Percentiles rank a stretch among this genome's conserved stretches.
Evolutionary conservation across 2,113 vertebrate species (phyloP).

Genomic region (Labrus mixtus): DNA sequence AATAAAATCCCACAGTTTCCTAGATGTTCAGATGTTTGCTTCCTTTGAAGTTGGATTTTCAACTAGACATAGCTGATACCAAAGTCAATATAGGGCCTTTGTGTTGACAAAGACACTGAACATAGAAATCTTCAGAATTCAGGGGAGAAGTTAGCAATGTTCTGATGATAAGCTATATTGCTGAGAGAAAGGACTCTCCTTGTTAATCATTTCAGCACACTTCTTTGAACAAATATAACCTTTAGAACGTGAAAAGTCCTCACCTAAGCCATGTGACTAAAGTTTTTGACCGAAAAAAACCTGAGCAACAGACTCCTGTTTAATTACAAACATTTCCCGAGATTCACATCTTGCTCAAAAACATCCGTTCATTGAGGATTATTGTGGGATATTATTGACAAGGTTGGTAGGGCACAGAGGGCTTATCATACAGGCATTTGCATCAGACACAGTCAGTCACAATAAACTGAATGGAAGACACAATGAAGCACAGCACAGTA

Average conservation of each 20-base stretch:
- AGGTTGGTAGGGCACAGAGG: neutral
- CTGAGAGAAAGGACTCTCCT: slow-evolving; percentile 31
- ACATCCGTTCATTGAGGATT: neutral
- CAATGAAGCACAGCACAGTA: neutral
- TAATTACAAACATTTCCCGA: neutral
- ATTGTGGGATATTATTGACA: neutral
- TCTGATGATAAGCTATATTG: slow-evolving; percentile 22
- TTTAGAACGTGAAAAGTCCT: slow-evolving; percentile 42
- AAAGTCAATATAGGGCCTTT: slow-evolving; percentile 4
- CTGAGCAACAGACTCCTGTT: slow-evolving; percentile 11
- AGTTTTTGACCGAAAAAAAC: slow-evolving; percentile 24
- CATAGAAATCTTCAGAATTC: neutral
- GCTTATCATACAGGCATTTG: neutral
- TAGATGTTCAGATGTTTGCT: neutral
- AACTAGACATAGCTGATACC: slow-evolving; percentile 5
- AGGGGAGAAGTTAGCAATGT: neutral
- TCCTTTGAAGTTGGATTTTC: slow-evolving; percentile 13
- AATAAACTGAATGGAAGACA: neutral
- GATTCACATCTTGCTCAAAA: neutral
- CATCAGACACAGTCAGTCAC: neutral
- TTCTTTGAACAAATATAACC: slow-evolving; percentile 60
- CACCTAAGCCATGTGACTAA: neutral
- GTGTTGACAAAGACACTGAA: neutral
- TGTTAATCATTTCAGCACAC: slow-evolving; percentile 35
- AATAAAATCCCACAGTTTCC: neutral